Percentiles rank a stretch among this genome's conserved stretches.
These are phyloP conservation scores for Microctonus hyperodae DNA, from an alignment of 2,888 invertebrate genomes.

Conservation along the genomic window DNA sequence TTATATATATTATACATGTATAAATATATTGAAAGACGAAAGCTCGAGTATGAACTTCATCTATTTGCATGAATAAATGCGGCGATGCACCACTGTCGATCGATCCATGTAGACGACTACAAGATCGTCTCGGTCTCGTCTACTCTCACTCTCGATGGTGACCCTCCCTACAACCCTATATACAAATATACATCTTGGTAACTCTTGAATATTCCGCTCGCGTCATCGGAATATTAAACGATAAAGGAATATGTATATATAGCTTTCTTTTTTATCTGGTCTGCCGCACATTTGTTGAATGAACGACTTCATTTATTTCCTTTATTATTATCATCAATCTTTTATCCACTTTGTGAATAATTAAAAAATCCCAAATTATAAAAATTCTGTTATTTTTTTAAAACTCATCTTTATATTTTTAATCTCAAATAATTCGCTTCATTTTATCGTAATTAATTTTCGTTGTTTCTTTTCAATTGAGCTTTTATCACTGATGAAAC, in stretches of 20 bases:
- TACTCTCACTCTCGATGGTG: conserved; percentile 12
- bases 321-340: background rate
- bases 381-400: no score
- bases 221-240: conserved; percentile 55
- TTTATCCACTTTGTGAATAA: conserved; percentile 7
- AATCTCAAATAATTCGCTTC: background rate
- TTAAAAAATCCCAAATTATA: no score
- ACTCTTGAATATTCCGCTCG: conserved; percentile 46
- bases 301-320: background rate
- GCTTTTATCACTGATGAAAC: background rate
- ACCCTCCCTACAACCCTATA: conserved; percentile 10
- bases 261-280: conserved; percentile 38
- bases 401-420: no score
- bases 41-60: no score
- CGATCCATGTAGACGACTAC: conserved; percentile 18
- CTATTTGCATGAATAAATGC: background rate
- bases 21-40: no score
- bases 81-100: conserved; percentile 27
- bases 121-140: background rate
- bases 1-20: background rate
- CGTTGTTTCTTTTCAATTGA: conserved; percentile 25
- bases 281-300: conserved; percentile 13
- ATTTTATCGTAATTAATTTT: background rate
- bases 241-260: conserved; percentile 45
- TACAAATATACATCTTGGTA: conserved; percentile 16